Base-by-base conservation (phyloP, 2,888 invertebrate genomes). In the Tethea ocularis region DNA sequence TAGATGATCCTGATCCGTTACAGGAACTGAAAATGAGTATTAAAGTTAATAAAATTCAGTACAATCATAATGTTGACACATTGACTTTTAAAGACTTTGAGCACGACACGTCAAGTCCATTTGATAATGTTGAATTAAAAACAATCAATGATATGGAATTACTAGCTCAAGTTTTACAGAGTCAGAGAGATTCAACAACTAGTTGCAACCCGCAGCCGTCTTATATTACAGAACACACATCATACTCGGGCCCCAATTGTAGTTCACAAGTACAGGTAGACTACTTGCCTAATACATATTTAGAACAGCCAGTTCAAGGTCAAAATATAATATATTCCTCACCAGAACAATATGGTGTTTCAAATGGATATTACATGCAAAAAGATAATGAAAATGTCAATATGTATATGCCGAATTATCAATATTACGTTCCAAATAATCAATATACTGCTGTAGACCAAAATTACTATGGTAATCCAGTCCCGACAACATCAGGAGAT, bases 111-210 rank as follows among this genome's bases (percentile, higher is more conserved):
- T 97, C 97, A 58, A 98, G 97, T 84, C 98, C 98, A 0, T 98
- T 98, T 89, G 98, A 98, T 91, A 97, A 97, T 89, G 96, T 98
- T 88, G 98, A 97, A 89, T 86, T 98, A 57, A 97, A 98, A 88
- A 97, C 97, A 51, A 96, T 98, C 61, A 98, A 98, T 89, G 98
- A 98, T 80, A 95, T 98, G 94, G 98, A 97, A 86, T 95, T 97
- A 82, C 89, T 98, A 66, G 98, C 98, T 15, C 96, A 97, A 87
- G 97, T 98, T 53, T 82, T 95, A 63, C 90, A 91, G 67, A 87
- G 82, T 72, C 86, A 95, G 80, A 80, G 82, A 60, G 85, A 86
- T 6, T 83, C 88, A 0, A 60, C 76, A 17, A 75, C 79, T 6
- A 87, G 79, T 61, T 84, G 86, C 68, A 74, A 78, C n/a, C 81